Base-by-base conservation (phyloP, 2,797 vertebrate genomes). In the Garrulus glandarius region DNA sequence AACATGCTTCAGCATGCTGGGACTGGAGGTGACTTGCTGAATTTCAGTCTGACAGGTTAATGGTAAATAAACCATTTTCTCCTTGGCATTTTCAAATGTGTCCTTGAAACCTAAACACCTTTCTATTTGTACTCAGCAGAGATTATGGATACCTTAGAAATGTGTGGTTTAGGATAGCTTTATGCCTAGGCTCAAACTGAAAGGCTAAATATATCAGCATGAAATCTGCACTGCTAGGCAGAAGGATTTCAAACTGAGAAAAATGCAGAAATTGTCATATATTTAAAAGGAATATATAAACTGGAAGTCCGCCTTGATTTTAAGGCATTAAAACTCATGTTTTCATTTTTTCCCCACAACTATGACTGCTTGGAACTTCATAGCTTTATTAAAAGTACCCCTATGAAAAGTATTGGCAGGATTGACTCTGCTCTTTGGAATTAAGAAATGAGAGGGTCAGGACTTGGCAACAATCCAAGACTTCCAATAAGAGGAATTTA, bases 41-140 rank as follows among this genome's bases (percentile, higher is more conserved):
- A 89, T 92, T 95, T 91, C 87, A 94, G 77, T 63, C 64, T 93
- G 93, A 78, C 60, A 82, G 41, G 46, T 93, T 95, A 88, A 85
- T 82, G 47, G 92, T 87, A 97, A 93, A 89, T 84, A 96, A 95
- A 89, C 49, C 30, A 87, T 80, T 86, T 92, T 88, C 72, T 92
- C 55, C 85, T 91, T 59, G 65, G 71, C 47, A 46, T 93, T 96
- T 96, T 80, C 3, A 0, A 91, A 72, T 27, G 50, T 64, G 79
- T 94, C 89, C 80, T 95, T 96, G 88, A 91, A 96, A 96, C 63
- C 77, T 85, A 72, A 97, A 92, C 34, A 88, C n/a, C 46, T 46
- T 93, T 83, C 61, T 93, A 17, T 84, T 89, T 86, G 39, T 44
- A 72, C n/a, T 76, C 50, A 77, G 72, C 30, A 83, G 70, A 87